Percentiles rank a stretch among this genome's conserved stretches.
Evolutionary conservation across 2,888 invertebrate species (phyloP).

Genomic region (Drosophila aldrichi): DNA sequence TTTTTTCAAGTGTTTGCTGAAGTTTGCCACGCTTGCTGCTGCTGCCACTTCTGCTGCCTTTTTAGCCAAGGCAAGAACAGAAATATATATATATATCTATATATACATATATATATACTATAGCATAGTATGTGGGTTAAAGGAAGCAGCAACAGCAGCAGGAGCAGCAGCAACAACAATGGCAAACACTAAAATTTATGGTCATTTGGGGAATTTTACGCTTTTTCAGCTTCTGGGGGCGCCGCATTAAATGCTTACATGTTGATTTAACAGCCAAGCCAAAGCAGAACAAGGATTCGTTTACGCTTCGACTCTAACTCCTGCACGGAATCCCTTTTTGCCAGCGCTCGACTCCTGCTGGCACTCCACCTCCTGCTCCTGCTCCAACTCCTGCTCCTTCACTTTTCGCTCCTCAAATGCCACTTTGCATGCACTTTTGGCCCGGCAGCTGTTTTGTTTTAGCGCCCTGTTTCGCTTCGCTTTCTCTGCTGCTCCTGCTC

Average conservation of each 20-base stretch:
- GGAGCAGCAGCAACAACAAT: conserved; percentile 54
- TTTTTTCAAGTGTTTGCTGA: conserved; percentile 77
- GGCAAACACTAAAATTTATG: conserved; percentile 80
- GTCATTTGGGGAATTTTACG: conserved; percentile 83
- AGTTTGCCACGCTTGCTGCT: conserved; percentile 54
- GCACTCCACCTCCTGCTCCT: neutral
- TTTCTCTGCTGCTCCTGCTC: neutral
- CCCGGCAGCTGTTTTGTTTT: conserved; percentile 71
- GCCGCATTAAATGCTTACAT: conserved; percentile 78
- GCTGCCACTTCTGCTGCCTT: neutral
- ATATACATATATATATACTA: conserved; percentile 1
- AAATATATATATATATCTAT: conserved; percentile 8
- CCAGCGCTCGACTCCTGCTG: neutral
- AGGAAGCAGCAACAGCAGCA: conserved; percentile 21
- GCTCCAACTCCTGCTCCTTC: conserved; percentile 3
- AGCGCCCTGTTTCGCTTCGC: conserved; percentile 61
- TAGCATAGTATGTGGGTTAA: conserved; percentile 8
- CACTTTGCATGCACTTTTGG: conserved; percentile 74
- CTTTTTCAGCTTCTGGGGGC: conserved; percentile 74
- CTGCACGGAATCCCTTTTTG: conserved; percentile 8
- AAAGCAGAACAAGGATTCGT: conserved; percentile 41
- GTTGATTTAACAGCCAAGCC: conserved; percentile 75
- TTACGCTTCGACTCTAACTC: conserved; percentile 18
- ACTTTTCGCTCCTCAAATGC: conserved; percentile 38
- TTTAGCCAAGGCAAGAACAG: neutral